Percentiles rank a stretch among this genome's conserved stretches.
Evolutionary conservation across 2,797 vertebrate species (phyloP).

Genomic region (Orestias chungarensis): DNA sequence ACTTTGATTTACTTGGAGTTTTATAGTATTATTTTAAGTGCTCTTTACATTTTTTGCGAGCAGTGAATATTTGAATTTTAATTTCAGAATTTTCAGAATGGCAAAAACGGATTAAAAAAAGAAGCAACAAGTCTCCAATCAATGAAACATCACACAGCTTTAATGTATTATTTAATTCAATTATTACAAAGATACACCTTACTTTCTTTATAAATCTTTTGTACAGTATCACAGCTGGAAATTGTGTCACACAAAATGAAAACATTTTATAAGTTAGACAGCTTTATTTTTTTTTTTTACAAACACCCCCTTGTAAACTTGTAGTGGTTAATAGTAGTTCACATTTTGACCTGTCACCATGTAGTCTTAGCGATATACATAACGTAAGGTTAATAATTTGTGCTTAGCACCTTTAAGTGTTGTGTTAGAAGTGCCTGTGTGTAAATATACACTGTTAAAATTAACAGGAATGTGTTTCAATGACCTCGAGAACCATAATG

Average conservation of each 20-base stretch:
- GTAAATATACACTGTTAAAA: slow-evolving; percentile 8
- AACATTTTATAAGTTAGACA: slow-evolving; percentile 12
- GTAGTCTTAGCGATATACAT: slow-evolving; percentile 44
- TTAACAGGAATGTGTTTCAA: slow-evolving; percentile 35
- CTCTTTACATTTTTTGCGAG: no score
- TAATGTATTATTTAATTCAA: slow-evolving; percentile 47
- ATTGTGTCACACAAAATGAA: slow-evolving; percentile 14
- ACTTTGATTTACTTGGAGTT: no score
- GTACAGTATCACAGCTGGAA: not conserved
- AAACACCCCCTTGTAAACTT: slow-evolving; percentile 7
- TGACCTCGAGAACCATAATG: slow-evolving; percentile 19
- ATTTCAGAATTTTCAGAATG: not conserved
- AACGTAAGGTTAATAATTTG: slow-evolving; percentile 12
- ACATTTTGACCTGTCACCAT: slow-evolving; percentile 21
- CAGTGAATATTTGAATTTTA: not conserved
- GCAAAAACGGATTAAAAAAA: not conserved
- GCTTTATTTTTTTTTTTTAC: slow-evolving; percentile 8
- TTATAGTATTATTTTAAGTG: no score
- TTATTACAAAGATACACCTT: slow-evolving; percentile 25
- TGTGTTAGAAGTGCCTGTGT: slow-evolving; percentile 22
- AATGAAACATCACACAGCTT: slow-evolving; percentile 36
- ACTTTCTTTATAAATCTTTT: slow-evolving; percentile 33
- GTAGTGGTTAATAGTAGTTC: slow-evolving; percentile 37
- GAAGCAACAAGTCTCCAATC: not conserved
- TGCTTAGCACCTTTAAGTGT: slow-evolving; percentile 19